phyloP scores from a whole-genome alignment of 2,888 invertebrate genomes.

The Troides helena region DNA sequence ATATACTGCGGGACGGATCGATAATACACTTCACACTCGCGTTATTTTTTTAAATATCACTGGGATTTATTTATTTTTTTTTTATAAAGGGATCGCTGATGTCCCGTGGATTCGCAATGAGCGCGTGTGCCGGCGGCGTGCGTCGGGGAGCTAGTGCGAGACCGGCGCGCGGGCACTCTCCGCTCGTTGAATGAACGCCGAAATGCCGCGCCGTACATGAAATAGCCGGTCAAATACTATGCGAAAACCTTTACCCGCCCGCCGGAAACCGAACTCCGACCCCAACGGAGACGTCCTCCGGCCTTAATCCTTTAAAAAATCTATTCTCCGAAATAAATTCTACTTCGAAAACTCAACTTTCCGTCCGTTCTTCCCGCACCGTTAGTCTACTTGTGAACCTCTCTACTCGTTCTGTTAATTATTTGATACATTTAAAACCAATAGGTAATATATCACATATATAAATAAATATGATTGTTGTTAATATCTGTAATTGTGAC shows the following conservation, averaged over 20 bases:
- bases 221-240: slow-evolving; percentile 76
- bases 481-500: no score
- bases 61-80: slow-evolving; percentile 29
- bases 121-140: slow-evolving; percentile 51
- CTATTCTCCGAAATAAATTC: no score
- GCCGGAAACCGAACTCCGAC: slow-evolving; percentile 62
- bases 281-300: slow-evolving; percentile 57
- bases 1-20: slow-evolving; percentile 43
- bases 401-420: no score
- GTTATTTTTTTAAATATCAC: slow-evolving; percentile 36
- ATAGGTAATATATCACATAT: no score
- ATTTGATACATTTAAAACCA: no score
- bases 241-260: slow-evolving; percentile 77
- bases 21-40: slow-evolving; percentile 56
- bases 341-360: no score
- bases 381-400: no score
- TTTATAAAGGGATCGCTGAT: slow-evolving; percentile 48
- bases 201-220: slow-evolving; percentile 78
- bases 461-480: no score
- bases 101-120: slow-evolving; percentile 47
- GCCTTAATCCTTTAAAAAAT: slow-evolving; percentile 32
- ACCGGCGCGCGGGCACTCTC: slow-evolving; percentile 77
- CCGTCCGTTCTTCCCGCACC: no score
- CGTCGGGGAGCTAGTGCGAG: slow-evolving; percentile 56
- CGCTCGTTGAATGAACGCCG: slow-evolving; percentile 78